These are phyloP conservation scores for Dinomys branickii DNA, from an alignment of 2,113 vertebrate species.

Conservation along the genomic window DNA sequence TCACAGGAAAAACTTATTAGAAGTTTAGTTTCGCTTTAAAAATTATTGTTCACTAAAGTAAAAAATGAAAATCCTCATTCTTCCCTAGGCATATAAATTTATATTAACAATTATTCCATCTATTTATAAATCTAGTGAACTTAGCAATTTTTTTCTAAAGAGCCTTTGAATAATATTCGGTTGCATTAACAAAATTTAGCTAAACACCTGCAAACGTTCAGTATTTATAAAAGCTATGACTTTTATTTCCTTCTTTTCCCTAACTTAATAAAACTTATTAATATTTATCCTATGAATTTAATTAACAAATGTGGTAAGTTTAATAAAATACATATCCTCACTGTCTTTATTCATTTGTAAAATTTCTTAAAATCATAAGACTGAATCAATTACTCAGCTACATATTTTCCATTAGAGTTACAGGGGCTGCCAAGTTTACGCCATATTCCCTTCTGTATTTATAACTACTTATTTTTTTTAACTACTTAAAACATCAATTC, in stretches of 20 bases:
- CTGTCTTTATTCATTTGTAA: not conserved
- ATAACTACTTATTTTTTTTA: not conserved
- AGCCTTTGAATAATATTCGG: not conserved
- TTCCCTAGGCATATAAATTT: not conserved
- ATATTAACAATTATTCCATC: not conserved
- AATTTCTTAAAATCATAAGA: conserved; percentile 40
- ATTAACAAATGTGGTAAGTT: not conserved
- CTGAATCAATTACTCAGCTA: conserved; percentile 31
- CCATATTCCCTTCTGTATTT: not conserved
- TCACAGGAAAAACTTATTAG: not conserved
- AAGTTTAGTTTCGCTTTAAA: conserved; percentile 13
- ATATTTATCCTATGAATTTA: not conserved
- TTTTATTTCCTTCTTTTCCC: conserved; percentile 33
- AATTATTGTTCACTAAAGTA: conserved; percentile 5
- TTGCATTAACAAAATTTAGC: not conserved
- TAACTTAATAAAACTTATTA: conserved; percentile 7
- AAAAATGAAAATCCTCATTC: not conserved
- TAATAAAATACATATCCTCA: not conserved
- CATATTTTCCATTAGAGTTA: not conserved
- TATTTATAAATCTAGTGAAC: conserved; percentile 27
- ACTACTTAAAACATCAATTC: not conserved
- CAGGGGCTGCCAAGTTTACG: not conserved
- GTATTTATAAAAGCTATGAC: not conserved
- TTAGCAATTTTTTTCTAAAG: not conserved
- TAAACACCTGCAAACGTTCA: not conserved